Percentiles rank a stretch among this genome's conserved stretches.
Evolutionary conservation across 1,140 invertebrate species (phyloP).

Genomic region (Globodera ellingtonae): DNA sequence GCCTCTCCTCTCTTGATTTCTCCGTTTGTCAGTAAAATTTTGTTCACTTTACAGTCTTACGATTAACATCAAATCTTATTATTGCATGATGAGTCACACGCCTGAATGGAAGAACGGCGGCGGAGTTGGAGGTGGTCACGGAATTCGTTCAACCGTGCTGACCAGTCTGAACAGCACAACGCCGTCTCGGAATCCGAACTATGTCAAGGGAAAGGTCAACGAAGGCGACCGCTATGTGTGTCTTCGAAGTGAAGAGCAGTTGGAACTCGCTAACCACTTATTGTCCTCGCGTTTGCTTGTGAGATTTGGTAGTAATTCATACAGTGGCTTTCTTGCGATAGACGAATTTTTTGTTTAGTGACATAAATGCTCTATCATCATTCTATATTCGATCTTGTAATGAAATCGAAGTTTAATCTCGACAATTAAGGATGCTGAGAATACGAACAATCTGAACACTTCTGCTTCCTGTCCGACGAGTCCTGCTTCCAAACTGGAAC

Average conservation of each 20-base stretch:
- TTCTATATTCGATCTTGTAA: neutral
- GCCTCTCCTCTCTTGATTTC: neutral
- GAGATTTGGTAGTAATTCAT: neutral
- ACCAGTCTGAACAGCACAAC: slow-evolving; percentile 28
- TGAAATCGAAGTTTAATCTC: neutral
- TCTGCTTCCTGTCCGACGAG: slow-evolving; percentile 19
- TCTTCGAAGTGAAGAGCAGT: slow-evolving; percentile 43
- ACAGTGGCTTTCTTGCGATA: too few relatives aligned
- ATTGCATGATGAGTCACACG: slow-evolving; percentile 22
- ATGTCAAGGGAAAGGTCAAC: slow-evolving; percentile 26
- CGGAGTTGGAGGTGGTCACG: slow-evolving; percentile 4
- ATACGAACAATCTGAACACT: slow-evolving; percentile 12
- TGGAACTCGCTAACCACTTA: slow-evolving; percentile 43
- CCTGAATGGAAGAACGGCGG: slow-evolving; percentile 21
- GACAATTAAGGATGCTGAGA: slow-evolving; percentile 18
- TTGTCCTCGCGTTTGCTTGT: slow-evolving; percentile 28
- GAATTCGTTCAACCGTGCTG: slow-evolving; percentile 22
- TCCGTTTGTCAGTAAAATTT: neutral
- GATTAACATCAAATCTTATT: neutral
- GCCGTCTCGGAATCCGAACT: slow-evolving; percentile 36
- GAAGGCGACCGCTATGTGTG: slow-evolving; percentile 46
- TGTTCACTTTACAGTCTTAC: neutral
- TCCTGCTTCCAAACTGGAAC: slow-evolving; percentile 38
- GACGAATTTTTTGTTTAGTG: too few relatives aligned
- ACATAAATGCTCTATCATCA: too few relatives aligned